Conservation (phyloP, 2,113 vertebrate species). For the Paralichthys olivaceus region DNA sequence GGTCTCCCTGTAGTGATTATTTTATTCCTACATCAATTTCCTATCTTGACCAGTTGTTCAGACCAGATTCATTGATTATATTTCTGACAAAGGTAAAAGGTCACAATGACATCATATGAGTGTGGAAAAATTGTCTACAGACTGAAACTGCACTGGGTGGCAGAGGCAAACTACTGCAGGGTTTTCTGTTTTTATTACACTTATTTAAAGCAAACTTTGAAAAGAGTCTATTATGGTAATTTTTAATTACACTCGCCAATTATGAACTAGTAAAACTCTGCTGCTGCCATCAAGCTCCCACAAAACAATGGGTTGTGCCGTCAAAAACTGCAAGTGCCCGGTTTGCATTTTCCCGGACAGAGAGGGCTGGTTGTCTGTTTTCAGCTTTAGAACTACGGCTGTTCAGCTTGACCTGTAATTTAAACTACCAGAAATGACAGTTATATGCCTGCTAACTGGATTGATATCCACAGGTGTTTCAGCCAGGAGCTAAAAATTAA, state of each 20-base stretch:
- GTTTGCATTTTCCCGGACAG: constrained; percentile 43
- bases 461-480: constrained; percentile 49
- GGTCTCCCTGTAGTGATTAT: too few species aligned
- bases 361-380: constrained; percentile 12
- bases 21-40: too few species aligned
- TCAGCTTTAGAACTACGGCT: constrained; percentile 46
- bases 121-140: not conserved
- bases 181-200: not conserved
- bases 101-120: not conserved
- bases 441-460: constrained; percentile 54
- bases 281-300: not conserved
- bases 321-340: not conserved
- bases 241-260: constrained; percentile 11
- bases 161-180: not conserved
- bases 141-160: not conserved
- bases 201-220: constrained; percentile 12
- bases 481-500: constrained; percentile 47
- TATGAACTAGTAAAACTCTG: constrained; percentile 1
- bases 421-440: constrained; percentile 35
- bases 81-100: too few species aligned
- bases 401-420: constrained; percentile 49
- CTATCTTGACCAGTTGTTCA: too few species aligned
- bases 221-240: constrained; percentile 4
- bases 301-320: not conserved
- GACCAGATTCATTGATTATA: too few species aligned